These are phyloP conservation scores for Oscheius myriophilus DNA, from an alignment of 2,888 invertebrate genomes.

Conservation along the genomic window DNA sequence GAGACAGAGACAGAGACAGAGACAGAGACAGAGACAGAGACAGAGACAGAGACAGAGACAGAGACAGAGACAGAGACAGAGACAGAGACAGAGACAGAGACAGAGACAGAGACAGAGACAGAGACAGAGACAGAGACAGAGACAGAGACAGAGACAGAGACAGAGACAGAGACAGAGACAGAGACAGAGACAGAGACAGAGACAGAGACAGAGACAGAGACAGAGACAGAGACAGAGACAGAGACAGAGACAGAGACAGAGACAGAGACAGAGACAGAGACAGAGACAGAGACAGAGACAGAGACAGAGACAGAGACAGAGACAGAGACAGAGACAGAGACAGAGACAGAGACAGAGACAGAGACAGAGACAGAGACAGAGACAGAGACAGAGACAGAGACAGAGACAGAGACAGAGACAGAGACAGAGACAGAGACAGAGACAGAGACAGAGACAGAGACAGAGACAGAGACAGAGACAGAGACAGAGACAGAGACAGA, in stretches of 20 bases:
- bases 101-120: too few species aligned
- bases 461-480: too few species aligned
- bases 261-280: not conserved
- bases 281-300: too few species aligned
- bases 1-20: not conserved
- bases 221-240: too few species aligned
- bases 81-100: not conserved
- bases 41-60: too few species aligned
- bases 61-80: not conserved
- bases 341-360: too few species aligned
- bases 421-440: not conserved
- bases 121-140: not conserved
- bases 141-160: not conserved
- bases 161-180: too few species aligned
- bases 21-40: not conserved
- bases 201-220: not conserved
- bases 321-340: not conserved
- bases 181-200: not conserved
- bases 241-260: not conserved
- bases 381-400: not conserved
- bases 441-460: not conserved
- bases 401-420: too few species aligned
- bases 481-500: not conserved
- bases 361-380: not conserved
- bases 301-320: not conserved